Conservation (phyloP, 2,113 vertebrate species). For the Calyptommatus sinebrachiatus region DNA sequence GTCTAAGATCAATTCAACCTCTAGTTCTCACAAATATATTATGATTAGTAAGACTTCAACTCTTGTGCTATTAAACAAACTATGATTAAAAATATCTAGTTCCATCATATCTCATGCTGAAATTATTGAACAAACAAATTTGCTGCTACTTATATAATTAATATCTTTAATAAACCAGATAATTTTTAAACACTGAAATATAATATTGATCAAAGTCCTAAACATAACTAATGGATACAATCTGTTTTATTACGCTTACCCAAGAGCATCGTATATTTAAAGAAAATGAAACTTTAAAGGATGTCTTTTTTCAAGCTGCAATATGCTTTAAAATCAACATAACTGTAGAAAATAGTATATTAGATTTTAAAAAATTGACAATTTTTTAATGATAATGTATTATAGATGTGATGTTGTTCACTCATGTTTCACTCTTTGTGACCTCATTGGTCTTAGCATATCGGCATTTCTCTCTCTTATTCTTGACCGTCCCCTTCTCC, state of each 20-base stretch:
- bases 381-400: too few species aligned
- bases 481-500: too few species aligned
- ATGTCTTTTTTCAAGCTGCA: constrained; percentile 37
- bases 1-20: constrained; percentile 39
- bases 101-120: constrained; percentile 17
- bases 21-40: constrained; percentile 33
- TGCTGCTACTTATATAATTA: constrained; percentile 15
- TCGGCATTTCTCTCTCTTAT: too few species aligned
- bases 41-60: constrained; percentile 36
- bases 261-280: constrained; percentile 2
- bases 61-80: constrained; percentile 48
- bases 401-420: too few species aligned
- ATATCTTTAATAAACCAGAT: background rate
- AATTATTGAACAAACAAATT: constrained; percentile 13
- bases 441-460: too few species aligned
- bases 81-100: constrained; percentile 41
- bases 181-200: constrained; percentile 37
- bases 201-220: constrained; percentile 46
- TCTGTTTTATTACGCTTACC: constrained; percentile 24
- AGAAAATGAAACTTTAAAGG: constrained; percentile 34
- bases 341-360: constrained; percentile 25
- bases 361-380: too few species aligned
- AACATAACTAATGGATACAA: constrained; percentile 31
- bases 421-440: too few species aligned
- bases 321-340: constrained; percentile 36